Percentiles rank a stretch among this genome's conserved stretches.
Conservation (phyloP, 2,888 invertebrate species). For the Alentia gelatinosa region DNA sequence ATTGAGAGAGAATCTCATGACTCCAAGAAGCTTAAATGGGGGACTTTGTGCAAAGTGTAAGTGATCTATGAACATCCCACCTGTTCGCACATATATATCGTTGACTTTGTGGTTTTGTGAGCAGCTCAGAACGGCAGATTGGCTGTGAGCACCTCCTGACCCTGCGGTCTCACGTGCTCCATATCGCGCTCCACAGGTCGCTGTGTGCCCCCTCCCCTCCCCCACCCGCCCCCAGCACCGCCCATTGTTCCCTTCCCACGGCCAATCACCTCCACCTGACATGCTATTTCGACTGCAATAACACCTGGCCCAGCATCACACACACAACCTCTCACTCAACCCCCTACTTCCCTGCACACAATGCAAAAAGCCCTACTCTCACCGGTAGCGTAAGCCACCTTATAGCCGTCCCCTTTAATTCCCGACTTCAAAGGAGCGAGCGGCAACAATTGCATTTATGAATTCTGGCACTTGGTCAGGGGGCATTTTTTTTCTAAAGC, state of each 20-base stretch:
- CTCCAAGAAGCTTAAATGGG: too few species aligned
- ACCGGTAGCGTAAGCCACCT: too few species aligned
- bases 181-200: conserved; percentile 7
- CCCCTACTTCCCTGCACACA: background rate
- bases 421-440: background rate
- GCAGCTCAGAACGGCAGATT: background rate
- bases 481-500: background rate
- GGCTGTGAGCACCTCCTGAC: conserved; percentile 24
- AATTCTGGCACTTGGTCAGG: background rate
- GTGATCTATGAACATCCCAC: too few species aligned
- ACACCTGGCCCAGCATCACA: conserved; percentile 10
- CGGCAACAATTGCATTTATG: background rate
- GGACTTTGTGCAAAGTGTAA: too few species aligned
- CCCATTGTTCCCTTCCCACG: conserved; percentile 15
- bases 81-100: too few species aligned
- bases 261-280: conserved; percentile 13
- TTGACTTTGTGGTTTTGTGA: too few species aligned
- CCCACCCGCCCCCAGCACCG: background rate
- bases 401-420: background rate
- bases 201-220: background rate
- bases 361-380: background rate
- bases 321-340: background rate
- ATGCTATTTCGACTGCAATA: conserved; percentile 2
- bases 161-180: background rate
- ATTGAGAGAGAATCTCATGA: too few species aligned